Percentiles rank a stretch among this genome's conserved stretches.
phyloP scores from a whole-genome alignment of 2,888 invertebrate species.

The Tholera decimalis region DNA sequence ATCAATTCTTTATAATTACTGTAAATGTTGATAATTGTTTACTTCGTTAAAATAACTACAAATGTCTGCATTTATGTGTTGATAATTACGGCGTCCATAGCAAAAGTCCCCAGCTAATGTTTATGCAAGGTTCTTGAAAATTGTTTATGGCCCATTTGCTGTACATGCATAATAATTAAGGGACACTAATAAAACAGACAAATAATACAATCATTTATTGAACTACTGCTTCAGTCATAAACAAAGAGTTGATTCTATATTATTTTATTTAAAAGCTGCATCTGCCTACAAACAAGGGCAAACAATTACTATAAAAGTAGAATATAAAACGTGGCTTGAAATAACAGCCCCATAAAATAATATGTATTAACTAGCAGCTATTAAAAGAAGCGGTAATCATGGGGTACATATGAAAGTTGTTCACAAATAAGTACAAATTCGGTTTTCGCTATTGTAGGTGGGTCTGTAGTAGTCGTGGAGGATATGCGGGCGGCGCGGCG shows the following conservation, averaged over 20 bases:
- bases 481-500: slow-evolving; percentile 26
- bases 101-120: slow-evolving; percentile 38
- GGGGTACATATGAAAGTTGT: slow-evolving; percentile 36
- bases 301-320: background rate
- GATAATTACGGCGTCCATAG: slow-evolving; percentile 51
- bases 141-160: slow-evolving; percentile 46
- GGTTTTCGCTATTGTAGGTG: slow-evolving; percentile 44
- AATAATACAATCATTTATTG: slow-evolving; percentile 23
- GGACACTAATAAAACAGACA: slow-evolving; percentile 35
- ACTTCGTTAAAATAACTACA: slow-evolving; percentile 63
- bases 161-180: slow-evolving; percentile 42
- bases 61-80: slow-evolving; percentile 57
- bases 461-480: slow-evolving; percentile 38
- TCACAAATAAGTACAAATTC: slow-evolving; percentile 41
- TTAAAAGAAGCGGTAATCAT: slow-evolving; percentile 18
- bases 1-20: slow-evolving; percentile 55
- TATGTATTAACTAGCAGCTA: background rate
- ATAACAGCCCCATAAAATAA: background rate
- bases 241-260: slow-evolving; percentile 7
- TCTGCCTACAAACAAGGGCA: background rate
- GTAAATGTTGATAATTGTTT: slow-evolving; percentile 58
- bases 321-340: background rate
- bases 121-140: slow-evolving; percentile 42
- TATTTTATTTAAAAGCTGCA: slow-evolving; percentile 19
- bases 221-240: slow-evolving; percentile 10